These are phyloP conservation scores for Cremastinae sp. DNA, from an alignment of 2,888 invertebrate species.

Conservation along the genomic window DNA sequence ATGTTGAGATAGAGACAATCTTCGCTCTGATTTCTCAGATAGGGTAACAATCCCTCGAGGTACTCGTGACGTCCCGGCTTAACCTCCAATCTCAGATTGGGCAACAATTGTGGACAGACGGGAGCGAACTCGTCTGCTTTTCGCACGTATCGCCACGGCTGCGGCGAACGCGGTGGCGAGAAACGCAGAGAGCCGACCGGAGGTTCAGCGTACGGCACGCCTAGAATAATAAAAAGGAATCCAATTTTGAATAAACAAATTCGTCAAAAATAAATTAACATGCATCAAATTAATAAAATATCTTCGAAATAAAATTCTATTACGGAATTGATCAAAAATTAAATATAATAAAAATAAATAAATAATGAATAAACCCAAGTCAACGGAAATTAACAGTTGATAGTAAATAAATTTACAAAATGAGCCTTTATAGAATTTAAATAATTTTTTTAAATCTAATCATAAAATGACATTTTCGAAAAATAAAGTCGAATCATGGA, in stretches of 20 bases:
- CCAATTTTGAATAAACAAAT: not conserved
- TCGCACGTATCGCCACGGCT: slow-evolving; percentile 88
- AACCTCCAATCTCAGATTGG: slow-evolving; percentile 84
- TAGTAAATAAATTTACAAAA: too few species aligned
- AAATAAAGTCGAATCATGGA: too few species aligned
- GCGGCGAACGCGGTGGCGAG: slow-evolving; percentile 92
- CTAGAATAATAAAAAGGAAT: slow-evolving; percentile 66
- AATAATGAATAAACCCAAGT: too few species aligned
- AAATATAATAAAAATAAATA: too few species aligned
- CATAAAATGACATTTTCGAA: too few species aligned
- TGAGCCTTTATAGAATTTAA: too few species aligned
- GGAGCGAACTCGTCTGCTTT: slow-evolving; percentile 87
- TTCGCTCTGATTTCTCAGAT: slow-evolving; percentile 87
- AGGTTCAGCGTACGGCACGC: slow-evolving; percentile 91
- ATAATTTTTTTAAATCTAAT: too few species aligned
- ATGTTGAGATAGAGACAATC: slow-evolving; percentile 96
- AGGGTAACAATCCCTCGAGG: slow-evolving; percentile 87
- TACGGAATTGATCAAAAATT: too few species aligned
- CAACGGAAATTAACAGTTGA: too few species aligned
- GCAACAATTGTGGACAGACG: slow-evolving; percentile 93
- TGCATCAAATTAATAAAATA: too few species aligned
- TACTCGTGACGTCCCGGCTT: slow-evolving; percentile 86
- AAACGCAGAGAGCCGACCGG: slow-evolving; percentile 89
- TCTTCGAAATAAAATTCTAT: not conserved
- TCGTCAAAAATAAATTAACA: too few species aligned